These are phyloP conservation scores for Acleris cristana DNA, from an alignment of 2,888 invertebrate genomes.

Conservation along the genomic window DNA sequence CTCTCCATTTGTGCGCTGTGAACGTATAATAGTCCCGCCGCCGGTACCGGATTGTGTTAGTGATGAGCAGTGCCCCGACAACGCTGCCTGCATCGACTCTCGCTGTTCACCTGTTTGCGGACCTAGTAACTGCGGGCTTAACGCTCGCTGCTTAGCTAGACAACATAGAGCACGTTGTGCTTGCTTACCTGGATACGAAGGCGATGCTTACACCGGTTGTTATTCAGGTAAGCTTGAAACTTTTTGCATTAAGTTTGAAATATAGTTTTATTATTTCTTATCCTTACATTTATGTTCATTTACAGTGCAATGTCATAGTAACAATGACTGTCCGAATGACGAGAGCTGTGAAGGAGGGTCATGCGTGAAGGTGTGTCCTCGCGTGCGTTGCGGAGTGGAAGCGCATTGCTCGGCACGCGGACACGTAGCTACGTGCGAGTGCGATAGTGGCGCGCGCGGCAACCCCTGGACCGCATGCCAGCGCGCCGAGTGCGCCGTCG, in stretches of 20 bases:
- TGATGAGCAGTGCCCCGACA: slow-evolving; percentile 91
- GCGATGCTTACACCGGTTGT: slow-evolving; percentile 91
- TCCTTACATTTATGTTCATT: slow-evolving; percentile 40
- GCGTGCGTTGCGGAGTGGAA: slow-evolving; percentile 91
- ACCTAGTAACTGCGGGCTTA: slow-evolving; percentile 88
- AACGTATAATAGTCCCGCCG: slow-evolving; percentile 61
- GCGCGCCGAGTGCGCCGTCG: slow-evolving; percentile 89
- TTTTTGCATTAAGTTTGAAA: slow-evolving; percentile 3
- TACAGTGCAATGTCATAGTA: slow-evolving; percentile 92
- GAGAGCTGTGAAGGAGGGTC: slow-evolving; percentile 92
- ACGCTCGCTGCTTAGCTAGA: slow-evolving; percentile 91
- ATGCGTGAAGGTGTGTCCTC: slow-evolving; percentile 91
- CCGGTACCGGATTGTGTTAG: slow-evolving; percentile 90
- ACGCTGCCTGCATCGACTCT: slow-evolving; percentile 91
- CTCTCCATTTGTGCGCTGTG: slow-evolving; percentile 90
- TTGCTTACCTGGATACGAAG: slow-evolving; percentile 92
- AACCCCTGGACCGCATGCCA: slow-evolving; percentile 91
- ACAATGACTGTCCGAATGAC: slow-evolving; percentile 91
- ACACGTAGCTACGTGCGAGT: slow-evolving; percentile 91
- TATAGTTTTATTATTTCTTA: neutral
- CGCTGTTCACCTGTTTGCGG: slow-evolving; percentile 90
- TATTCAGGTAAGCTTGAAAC: slow-evolving; percentile 83
- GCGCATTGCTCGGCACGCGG: slow-evolving; percentile 91
- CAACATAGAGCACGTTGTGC: slow-evolving; percentile 92
- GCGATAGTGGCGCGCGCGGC: slow-evolving; percentile 89